Conservation (phyloP, 2,888 invertebrate species). For the Priocnemis perturbator region DNA sequence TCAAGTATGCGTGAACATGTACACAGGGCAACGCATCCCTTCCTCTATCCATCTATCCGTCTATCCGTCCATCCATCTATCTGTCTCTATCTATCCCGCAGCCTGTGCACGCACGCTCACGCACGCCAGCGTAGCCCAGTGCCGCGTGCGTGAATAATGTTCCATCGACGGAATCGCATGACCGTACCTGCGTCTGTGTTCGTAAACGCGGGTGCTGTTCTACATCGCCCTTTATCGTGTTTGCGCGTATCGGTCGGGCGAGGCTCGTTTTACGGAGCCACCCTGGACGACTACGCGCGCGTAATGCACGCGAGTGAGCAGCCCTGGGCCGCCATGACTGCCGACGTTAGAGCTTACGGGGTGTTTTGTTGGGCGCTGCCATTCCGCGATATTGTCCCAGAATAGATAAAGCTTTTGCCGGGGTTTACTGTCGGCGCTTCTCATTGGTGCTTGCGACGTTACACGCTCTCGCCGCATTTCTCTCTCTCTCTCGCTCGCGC, state of each 20-base stretch:
- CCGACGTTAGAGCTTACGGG: slow-evolving; percentile 60
- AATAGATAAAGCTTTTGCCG: slow-evolving; percentile 58
- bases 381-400: slow-evolving; percentile 61
- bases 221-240: too few species aligned
- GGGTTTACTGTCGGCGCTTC: slow-evolving; percentile 50
- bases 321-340: slow-evolving; percentile 38
- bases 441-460: slow-evolving; percentile 48
- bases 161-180: slow-evolving; percentile 38
- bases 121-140: background rate
- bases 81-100: too few species aligned
- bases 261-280: background rate
- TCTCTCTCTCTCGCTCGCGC: slow-evolving; percentile 7
- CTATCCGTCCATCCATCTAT: too few species aligned
- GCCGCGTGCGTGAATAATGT: slow-evolving; percentile 34
- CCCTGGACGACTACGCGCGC: background rate
- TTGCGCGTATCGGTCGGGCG: too few species aligned
- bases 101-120: too few species aligned
- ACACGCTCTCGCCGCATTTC: slow-evolving; percentile 15
- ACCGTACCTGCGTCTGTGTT: slow-evolving; percentile 10
- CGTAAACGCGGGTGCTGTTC: background rate
- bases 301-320: background rate
- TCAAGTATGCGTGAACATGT: background rate
- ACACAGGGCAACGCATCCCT: too few species aligned
- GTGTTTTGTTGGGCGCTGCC: slow-evolving; percentile 63
- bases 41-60: too few species aligned